These are phyloP conservation scores for Hoplodrina ambigua DNA, from an alignment of 2,888 invertebrate species.

Conservation along the genomic window DNA sequence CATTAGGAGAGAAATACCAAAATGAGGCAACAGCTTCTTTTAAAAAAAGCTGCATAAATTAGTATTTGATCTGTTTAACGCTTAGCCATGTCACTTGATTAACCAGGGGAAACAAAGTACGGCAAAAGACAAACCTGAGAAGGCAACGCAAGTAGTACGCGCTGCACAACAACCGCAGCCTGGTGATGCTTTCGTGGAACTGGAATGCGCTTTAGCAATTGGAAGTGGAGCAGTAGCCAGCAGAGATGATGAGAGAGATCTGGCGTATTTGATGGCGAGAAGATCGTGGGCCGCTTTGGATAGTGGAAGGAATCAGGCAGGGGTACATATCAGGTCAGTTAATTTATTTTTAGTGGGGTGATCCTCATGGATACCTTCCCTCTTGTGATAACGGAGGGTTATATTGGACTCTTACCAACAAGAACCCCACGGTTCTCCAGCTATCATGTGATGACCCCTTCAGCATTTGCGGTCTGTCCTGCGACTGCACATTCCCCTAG, in stretches of 20 bases:
- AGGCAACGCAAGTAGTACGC: neutral
- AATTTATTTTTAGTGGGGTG: no score
- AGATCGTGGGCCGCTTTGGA: constrained; percentile 76
- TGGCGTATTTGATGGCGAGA: constrained; percentile 71
- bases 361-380: no score
- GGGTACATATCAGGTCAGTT: constrained; percentile 77
- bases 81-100: neutral
- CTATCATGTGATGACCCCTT: no score
- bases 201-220: constrained; percentile 77
- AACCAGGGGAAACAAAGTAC: constrained; percentile 62
- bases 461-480: no score
- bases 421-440: no score
- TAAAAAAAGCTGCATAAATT: no score
- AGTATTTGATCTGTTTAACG: no score
- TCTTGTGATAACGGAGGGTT: no score
- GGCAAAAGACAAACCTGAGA: constrained; percentile 69
- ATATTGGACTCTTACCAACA: no score
- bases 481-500: no score
- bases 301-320: constrained; percentile 76
- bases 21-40: no score
- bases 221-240: constrained; percentile 72
- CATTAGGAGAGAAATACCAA: no score
- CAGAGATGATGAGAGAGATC: constrained; percentile 79
- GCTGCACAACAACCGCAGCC: constrained; percentile 65
- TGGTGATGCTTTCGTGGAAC: constrained; percentile 80